These are phyloP conservation scores for Endotricha flammealis DNA, from an alignment of 2,888 invertebrate species.

Conservation along the genomic window DNA sequence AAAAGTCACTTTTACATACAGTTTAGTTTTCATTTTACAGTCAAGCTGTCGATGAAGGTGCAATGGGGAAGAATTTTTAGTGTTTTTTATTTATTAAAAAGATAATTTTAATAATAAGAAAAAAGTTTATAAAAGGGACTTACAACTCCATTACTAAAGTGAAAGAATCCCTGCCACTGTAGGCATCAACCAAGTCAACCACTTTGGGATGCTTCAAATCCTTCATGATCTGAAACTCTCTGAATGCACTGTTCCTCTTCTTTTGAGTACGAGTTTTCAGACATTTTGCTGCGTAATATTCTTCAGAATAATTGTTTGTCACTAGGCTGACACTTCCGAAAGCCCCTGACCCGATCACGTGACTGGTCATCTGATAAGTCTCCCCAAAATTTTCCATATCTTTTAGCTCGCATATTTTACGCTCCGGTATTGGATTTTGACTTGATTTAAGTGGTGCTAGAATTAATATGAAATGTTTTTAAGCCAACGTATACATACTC, in stretches of 20 bases:
- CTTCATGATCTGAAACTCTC: slow-evolving; percentile 93
- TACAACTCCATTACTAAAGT: slow-evolving; percentile 95
- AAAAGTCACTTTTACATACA: no score
- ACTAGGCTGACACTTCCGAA: slow-evolving; percentile 33
- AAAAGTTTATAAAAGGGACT: slow-evolving; percentile 50
- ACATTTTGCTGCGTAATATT: slow-evolving; percentile 89
- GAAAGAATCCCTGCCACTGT: slow-evolving; percentile 65
- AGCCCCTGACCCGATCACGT: slow-evolving; percentile 30
- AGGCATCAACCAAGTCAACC: slow-evolving; percentile 73
- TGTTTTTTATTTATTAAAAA: no score
- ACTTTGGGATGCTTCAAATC: slow-evolving; percentile 89
- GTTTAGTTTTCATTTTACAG: no score
- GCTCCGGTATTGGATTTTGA: no score
- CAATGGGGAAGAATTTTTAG: no score
- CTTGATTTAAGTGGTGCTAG: no score
- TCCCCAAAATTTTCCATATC: slow-evolving; percentile 14
- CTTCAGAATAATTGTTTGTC: no score
- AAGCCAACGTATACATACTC: no score
- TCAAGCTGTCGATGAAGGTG: no score
- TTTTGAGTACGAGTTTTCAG: slow-evolving; percentile 85
- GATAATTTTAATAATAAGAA: background rate
- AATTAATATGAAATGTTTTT: no score
- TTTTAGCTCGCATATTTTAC: slow-evolving; percentile 18
- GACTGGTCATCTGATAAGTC: slow-evolving; percentile 21
- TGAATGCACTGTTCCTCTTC: slow-evolving; percentile 86